Evolutionary conservation across 2,113 vertebrate genomes (phyloP).

Genomic region (Cynopterus brachyotis): DNA sequence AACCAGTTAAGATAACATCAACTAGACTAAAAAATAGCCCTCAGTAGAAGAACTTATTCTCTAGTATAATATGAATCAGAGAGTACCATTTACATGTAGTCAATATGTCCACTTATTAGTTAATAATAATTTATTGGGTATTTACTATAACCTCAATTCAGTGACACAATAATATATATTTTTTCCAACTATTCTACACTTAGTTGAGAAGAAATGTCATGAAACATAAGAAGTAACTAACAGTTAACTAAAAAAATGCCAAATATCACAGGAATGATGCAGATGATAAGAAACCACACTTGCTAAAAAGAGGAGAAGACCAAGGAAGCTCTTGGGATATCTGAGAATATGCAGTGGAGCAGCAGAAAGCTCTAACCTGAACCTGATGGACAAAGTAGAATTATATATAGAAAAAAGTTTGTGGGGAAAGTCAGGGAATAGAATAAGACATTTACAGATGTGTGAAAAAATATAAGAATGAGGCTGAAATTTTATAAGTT

Average conservation of each 20-base stretch:
- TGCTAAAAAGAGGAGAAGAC: background rate
- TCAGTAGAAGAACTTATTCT: background rate
- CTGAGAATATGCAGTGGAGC: background rate
- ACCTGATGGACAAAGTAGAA: background rate
- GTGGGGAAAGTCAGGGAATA: background rate
- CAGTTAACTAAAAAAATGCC: background rate
- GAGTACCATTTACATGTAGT: background rate
- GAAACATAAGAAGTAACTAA: background rate
- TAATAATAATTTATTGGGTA: background rate
- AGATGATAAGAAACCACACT: background rate
- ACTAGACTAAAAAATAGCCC: background rate
- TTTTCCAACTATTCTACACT: background rate
- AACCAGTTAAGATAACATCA: background rate
- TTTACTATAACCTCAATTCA: background rate
- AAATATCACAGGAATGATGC: background rate
- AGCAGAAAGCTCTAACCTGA: background rate
- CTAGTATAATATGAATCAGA: background rate
- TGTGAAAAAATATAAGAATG: background rate
- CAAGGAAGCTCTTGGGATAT: too few species aligned
- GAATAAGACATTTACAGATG: background rate
- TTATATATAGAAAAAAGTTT: background rate
- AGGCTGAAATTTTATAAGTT: background rate
- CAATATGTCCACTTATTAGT: background rate
- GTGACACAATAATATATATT: background rate
- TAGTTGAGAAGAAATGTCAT: background rate